Conservation (phyloP, 2,888 invertebrate species). For the Melitaea athalia region DNA sequence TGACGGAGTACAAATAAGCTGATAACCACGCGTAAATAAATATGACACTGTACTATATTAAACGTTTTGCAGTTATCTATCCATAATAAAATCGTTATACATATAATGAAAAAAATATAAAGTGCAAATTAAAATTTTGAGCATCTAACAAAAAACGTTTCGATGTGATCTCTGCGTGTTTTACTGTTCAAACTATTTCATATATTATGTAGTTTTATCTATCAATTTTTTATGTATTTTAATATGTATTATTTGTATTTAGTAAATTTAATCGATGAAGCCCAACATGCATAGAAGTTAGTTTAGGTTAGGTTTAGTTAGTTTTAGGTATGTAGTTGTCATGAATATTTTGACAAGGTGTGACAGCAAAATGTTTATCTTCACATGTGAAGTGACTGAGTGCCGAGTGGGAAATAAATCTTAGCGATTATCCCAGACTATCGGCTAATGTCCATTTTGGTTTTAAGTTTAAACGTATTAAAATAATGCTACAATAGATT, state of each 20-base stretch:
- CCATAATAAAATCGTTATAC: too few species aligned
- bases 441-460: constrained; percentile 55
- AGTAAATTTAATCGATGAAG: too few species aligned
- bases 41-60: constrained; percentile 42
- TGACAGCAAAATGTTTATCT: constrained; percentile 53
- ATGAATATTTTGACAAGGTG: constrained; percentile 40
- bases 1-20: constrained; percentile 76
- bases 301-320: too few species aligned
- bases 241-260: too few species aligned
- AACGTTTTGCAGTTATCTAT: constrained; percentile 24
- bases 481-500: neutral
- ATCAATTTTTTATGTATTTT: too few species aligned
- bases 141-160: too few species aligned
- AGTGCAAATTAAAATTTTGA: too few species aligned
- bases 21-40: constrained; percentile 70
- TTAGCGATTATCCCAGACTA: constrained; percentile 44
- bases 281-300: too few species aligned
- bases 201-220: too few species aligned
- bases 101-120: too few species aligned
- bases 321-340: constrained; percentile 12
- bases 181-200: too few species aligned
- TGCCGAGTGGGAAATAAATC: constrained; percentile 57
- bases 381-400: constrained; percentile 49
- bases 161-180: too few species aligned
- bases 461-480: neutral